Conservation (phyloP, 2,888 invertebrate genomes). For the Rhagium mordax region DNA sequence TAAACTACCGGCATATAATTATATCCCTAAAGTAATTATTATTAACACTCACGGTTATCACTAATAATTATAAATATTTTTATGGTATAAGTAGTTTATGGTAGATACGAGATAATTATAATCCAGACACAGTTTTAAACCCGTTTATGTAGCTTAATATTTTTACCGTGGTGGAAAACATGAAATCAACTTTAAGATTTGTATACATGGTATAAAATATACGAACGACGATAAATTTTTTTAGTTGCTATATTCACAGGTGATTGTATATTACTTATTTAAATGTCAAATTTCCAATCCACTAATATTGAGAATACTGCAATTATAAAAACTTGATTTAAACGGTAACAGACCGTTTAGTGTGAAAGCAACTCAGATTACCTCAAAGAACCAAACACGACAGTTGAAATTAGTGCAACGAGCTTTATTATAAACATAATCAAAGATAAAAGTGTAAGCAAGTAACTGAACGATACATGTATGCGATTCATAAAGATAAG, state of each 20-base stretch:
- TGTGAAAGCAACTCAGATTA: conserved; percentile 29
- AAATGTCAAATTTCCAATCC: conserved; percentile 24
- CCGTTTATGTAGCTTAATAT: background rate
- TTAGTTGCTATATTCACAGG: conserved; percentile 13
- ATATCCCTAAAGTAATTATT: background rate
- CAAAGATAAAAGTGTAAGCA: conserved; percentile 5
- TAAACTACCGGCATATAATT: background rate
- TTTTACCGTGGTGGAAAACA: conserved; percentile 12
- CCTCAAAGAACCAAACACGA: conserved; percentile 22
- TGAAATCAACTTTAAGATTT: background rate
- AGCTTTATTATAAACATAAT: conserved; percentile 14
- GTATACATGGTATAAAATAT: background rate
- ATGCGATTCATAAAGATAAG: conserved; percentile 19
- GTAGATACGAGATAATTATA: background rate
- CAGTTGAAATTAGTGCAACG: background rate
- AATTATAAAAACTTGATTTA: conserved; percentile 13
- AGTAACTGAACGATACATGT: conserved; percentile 1
- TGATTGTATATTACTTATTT: conserved; percentile 4
- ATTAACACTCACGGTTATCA: background rate
- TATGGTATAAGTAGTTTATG: background rate
- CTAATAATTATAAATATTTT: background rate
- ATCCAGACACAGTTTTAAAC: background rate
- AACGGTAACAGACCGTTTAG: conserved; percentile 15
- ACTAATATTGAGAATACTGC: conserved; percentile 4
- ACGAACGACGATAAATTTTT: conserved; percentile 1